phyloP scores from a whole-genome alignment of 2,797 vertebrate genomes.

The Acipenser transmontanus region DNA sequence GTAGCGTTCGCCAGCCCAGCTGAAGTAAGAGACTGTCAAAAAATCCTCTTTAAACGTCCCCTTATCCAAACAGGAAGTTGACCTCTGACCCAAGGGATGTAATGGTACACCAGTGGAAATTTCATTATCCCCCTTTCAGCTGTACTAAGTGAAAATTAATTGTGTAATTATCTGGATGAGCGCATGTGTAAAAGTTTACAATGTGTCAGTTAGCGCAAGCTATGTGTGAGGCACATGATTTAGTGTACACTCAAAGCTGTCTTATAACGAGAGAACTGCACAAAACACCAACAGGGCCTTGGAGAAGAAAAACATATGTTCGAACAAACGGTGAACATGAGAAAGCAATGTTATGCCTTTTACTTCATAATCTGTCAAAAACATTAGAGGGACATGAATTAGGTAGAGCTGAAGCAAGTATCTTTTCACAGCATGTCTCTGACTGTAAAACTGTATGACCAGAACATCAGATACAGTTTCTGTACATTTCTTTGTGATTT shows the following conservation, averaged over 20 bases:
- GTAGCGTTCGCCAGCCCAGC: constrained; percentile 69
- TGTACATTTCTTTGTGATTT: too few relatives aligned
- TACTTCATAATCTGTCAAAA: constrained; percentile 41
- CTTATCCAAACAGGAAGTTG: constrained; percentile 99
- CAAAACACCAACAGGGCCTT: constrained; percentile 39
- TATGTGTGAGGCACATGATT: constrained; percentile 68
- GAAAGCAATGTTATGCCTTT: constrained; percentile 40
- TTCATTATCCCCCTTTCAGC: constrained; percentile 91
- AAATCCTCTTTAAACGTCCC: constrained; percentile 86
- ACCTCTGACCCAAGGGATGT: constrained; percentile 85
- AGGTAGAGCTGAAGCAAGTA: constrained; percentile 21
- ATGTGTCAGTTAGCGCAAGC: constrained; percentile 92
- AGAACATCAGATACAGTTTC: too few relatives aligned
- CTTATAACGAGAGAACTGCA: constrained; percentile 43
- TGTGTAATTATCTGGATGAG: constrained; percentile 99
- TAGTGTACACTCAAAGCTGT: constrained; percentile 58
- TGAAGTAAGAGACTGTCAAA: constrained; percentile 75
- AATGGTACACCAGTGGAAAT: constrained; percentile 98
- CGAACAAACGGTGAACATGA: constrained; percentile 47
- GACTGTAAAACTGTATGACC: too few relatives aligned
- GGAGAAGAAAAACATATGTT: constrained; percentile 44
- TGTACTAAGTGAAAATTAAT: constrained; percentile 92
- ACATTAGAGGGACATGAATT: constrained; percentile 29
- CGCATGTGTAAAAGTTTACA: constrained; percentile 99
- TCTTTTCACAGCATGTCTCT: too few relatives aligned